Base-by-base conservation (phyloP, 2,888 invertebrate genomes). In the Chymomyza procnemis region DNA sequence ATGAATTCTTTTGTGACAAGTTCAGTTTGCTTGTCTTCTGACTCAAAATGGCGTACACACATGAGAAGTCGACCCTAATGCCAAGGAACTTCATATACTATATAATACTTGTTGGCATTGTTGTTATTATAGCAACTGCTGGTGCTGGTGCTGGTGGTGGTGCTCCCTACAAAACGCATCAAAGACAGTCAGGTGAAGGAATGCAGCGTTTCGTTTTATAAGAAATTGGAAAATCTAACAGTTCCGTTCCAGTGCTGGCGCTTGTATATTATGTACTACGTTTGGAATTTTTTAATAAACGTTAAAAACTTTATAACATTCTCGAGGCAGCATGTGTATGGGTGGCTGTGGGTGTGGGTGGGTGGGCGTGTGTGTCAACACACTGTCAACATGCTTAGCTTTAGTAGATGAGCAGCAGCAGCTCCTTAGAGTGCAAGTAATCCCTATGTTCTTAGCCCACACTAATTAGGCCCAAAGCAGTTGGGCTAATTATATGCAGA, bases 1-100 rank as follows among this genome's bases (percentile, higher is more conserved):
- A 85, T 88, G 85, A 84, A 84, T 84, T 84, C 83, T 84, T 84
- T 84, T 84, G 83, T 84, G 83, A 84, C 83, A 84, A 84, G 85
- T 88, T 83, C 81, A 71, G 79, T 74, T 71, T 60, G 66, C 61
- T 62, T 61, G 58, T 30, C 55, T 56, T 64, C 46, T 50, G 66
- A 66, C 59, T 59, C 59, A 54, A 63, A 46, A 48, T 18, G 55
- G 55, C 34, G 26, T n/a, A 9, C 22, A 22, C 6, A 55, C 55
- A 54, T 22, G 26, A 22, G 18, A 14, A 22, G 9, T 55, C 26
- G 16, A 22, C 14, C 14, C 19, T 14, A 18, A 5, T 55, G 14
- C 55, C 26, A 1, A 6, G 14, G 19, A 54, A 80, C 75, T 82
- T 75, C 73, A 80, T 87, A 76, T 78, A 41, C 34, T 41, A 9